Evolutionary conservation across 37 sponge, comb jelly and placozoan genomes (phyloP).

Genomic region (Aplysina aerophoba): DNA sequence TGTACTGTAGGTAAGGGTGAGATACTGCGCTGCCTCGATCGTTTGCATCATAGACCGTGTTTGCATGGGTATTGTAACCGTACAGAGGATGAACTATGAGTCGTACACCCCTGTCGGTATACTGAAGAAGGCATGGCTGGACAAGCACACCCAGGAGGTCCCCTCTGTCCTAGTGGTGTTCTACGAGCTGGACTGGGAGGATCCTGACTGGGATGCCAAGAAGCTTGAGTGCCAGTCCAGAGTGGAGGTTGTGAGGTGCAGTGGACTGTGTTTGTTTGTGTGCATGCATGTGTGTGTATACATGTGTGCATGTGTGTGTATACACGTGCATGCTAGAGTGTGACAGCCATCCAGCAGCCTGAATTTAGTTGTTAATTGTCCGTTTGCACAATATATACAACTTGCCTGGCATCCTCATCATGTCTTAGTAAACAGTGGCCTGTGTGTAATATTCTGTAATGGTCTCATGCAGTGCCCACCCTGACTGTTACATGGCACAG

Average conservation of each 20-base stretch:
- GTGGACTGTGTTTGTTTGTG: too few relatives aligned
- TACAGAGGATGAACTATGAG: slow-evolving; percentile 71
- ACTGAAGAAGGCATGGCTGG: slow-evolving; percentile 79
- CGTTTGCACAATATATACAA: neutral
- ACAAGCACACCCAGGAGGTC: slow-evolving; percentile 81
- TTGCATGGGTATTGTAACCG: neutral
- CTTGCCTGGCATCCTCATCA: too few relatives aligned
- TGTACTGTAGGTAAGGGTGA: neutral
- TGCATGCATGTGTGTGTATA: neutral
- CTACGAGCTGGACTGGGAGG: slow-evolving; percentile 95
- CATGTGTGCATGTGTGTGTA: slow-evolving; percentile 4
- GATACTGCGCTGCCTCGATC: neutral
- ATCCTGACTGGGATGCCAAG: slow-evolving; percentile 84
- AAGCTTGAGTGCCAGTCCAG: slow-evolving; percentile 88
- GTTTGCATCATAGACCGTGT: neutral
- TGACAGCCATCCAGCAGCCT: neutral
- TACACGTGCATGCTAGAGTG: neutral
- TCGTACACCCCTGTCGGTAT: slow-evolving; percentile 77
- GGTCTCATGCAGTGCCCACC: too few relatives aligned
- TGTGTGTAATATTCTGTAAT: too few relatives aligned
- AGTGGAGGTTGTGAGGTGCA: slow-evolving; percentile 77
- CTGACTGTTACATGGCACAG: too few relatives aligned
- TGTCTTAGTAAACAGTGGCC: too few relatives aligned
- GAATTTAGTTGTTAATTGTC: neutral
- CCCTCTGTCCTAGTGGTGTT: slow-evolving; percentile 90